Percentiles rank a stretch among this genome's conserved stretches.
Evolutionary conservation across 2,113 vertebrate species (phyloP).

Genomic region (Melanerpes aurifrons): DNA sequence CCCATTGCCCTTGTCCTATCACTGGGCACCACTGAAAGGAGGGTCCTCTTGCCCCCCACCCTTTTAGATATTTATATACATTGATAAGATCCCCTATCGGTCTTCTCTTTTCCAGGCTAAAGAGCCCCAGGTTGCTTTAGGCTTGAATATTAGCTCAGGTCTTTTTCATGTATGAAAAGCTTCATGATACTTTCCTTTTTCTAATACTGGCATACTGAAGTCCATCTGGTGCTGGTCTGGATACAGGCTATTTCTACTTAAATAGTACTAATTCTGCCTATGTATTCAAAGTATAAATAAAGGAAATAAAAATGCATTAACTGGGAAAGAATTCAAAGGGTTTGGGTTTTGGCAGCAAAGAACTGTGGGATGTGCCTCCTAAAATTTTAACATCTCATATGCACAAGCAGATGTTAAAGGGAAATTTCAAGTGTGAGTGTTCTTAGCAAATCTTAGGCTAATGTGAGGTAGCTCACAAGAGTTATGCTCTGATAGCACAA

Average conservation of each 20-base stretch:
- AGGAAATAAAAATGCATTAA: too few relatives aligned
- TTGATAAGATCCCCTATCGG: too few relatives aligned
- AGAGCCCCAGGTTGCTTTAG: background rate
- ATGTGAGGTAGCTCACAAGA: background rate
- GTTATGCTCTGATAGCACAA: background rate
- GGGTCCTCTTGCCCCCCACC: too few relatives aligned
- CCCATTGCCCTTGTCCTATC: too few relatives aligned
- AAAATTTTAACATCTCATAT: background rate
- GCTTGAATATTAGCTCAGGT: background rate
- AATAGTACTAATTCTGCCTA: fast-evolving
- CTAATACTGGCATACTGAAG: background rate
- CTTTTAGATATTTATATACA: too few relatives aligned
- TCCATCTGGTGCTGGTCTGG: background rate
- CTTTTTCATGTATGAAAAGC: background rate
- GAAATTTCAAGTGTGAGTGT: background rate
- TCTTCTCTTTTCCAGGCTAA: too few relatives aligned
- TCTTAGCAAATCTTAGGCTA: background rate
- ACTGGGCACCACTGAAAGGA: too few relatives aligned
- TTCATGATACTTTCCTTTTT: background rate
- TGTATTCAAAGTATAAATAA: background rate
- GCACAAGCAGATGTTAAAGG: background rate
- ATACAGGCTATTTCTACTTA: background rate
- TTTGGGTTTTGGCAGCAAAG: background rate
- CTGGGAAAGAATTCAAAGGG: background rate
- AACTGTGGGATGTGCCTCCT: background rate